A percentile compares a stretch with the other conserved stretches of the same genome.
These are phyloP conservation scores for Grantiella picta DNA, from an alignment of 2,113 vertebrate species.

Conservation along the genomic window DNA sequence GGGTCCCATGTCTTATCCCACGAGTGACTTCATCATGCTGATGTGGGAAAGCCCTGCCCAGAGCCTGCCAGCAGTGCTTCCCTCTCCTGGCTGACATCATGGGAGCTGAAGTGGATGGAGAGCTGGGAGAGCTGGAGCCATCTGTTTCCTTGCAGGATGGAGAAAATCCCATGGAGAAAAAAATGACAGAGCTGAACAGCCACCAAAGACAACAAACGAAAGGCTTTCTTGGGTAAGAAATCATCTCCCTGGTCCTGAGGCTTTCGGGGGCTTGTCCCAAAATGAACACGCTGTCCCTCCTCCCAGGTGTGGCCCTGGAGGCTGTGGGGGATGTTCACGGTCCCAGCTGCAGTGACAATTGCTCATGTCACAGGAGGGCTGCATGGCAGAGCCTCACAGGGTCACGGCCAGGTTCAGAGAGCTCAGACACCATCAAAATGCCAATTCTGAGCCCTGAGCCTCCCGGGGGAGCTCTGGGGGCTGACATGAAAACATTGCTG, in stretches of 20 bases:
- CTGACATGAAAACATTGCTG: background rate
- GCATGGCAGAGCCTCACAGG: background rate
- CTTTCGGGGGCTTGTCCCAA: background rate
- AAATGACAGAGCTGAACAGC: background rate
- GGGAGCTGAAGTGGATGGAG: background rate
- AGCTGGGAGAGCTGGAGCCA: background rate
- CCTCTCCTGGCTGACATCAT: background rate
- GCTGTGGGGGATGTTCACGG: rapidly evolving
- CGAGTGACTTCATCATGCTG: rapidly evolving
- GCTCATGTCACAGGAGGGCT: background rate
- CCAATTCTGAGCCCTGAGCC: background rate
- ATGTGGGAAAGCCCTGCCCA: background rate
- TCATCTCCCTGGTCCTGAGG: background rate
- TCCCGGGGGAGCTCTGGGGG: background rate
- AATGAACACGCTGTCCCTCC: rapidly evolving
- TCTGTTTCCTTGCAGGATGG: background rate
- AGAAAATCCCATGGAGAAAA: background rate
- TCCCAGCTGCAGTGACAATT: background rate
- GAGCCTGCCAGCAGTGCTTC: background rate
- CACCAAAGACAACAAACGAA: background rate
- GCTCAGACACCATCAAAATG: background rate
- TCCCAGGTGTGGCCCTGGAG: rapidly evolving
- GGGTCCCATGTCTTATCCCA: background rate
- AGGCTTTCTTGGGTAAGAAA: background rate
- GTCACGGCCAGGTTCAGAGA: background rate